A percentile compares a stretch with the other conserved stretches of the same genome.
phyloP scores from a whole-genome alignment of 2,113 vertebrate species.

The Peromyscus leucopus region DNA sequence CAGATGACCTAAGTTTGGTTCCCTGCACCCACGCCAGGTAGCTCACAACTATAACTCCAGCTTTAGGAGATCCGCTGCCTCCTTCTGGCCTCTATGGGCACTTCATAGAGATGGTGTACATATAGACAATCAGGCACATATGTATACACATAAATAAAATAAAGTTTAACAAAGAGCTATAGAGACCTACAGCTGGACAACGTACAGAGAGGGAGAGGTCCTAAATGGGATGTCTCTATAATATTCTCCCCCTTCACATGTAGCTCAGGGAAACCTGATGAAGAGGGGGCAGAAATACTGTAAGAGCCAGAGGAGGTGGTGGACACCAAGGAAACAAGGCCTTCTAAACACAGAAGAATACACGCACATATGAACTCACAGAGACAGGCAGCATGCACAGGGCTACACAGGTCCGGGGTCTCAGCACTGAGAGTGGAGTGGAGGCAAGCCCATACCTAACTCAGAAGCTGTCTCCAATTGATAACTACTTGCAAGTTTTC shows the following conservation, averaged over 20 bases:
- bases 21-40: background rate
- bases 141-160: background rate
- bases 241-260: background rate
- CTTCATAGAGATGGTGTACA: background rate
- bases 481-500: background rate
- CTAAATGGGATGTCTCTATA: background rate
- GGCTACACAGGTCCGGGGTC: background rate
- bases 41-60: background rate
- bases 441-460: background rate
- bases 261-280: background rate
- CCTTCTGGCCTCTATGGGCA: background rate
- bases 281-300: background rate
- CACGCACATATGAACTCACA: background rate
- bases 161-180: background rate
- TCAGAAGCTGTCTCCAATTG: background rate
- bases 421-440: background rate
- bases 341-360: background rate
- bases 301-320: background rate
- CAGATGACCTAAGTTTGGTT: background rate
- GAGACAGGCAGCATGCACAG: background rate
- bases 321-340: background rate
- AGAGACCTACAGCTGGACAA: background rate
- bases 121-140: background rate
- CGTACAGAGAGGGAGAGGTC: background rate
- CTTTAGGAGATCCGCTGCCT: no score